Evolutionary conservation across 2,888 invertebrate species (phyloP), one percentile per base, ranked within the genome.

Genomic region (Blera fallax): DNA sequence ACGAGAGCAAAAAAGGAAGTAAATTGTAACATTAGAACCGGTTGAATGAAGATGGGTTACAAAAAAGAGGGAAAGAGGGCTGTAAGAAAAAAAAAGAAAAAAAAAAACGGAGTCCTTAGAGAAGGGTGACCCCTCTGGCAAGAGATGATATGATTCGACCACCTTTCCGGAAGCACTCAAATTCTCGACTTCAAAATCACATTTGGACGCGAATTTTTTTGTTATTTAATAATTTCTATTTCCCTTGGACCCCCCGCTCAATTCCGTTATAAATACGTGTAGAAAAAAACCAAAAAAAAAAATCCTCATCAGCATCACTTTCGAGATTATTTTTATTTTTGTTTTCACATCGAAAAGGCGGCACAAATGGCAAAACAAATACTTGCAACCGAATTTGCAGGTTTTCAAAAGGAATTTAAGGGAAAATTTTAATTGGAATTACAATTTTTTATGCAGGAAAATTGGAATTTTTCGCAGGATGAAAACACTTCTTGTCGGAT

Each of bases 401-500:
- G 8, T 7, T 29, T 45, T 24, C 1, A 3, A 1, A 10, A 11
- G 1, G 3, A 69, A 32, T 58, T 78, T 27, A n/a, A 24, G 8
- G 14, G 4, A 27, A 34, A 72, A 58, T 60, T 70, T 50, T n/a
- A 2, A 40, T 40, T 16, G 16, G n/a, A 77, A 72, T 85, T 85
- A 85, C 85, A 67, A 76, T 77, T 72, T 65, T 72, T 58, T 48
- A 45, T 76, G 60, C 60, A 67, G 70, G 76, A 81, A 85, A 85
- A 77, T 81, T 77, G 81, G 54, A 80, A 37, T 80, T 85, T 80
- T 77, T 76, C 72, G 70, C 85, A 85, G 85, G 80, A 85, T 85
- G 76, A 85, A 85, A 85, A 81, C 81, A 85, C 80, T 85, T 85
- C 56, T 79, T 48, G 72, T 40, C 16, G 72, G 54, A 81, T 81